Conservation (phyloP, 1,140 invertebrate genomes). For the Pseudomyrmex concolor region DNA sequence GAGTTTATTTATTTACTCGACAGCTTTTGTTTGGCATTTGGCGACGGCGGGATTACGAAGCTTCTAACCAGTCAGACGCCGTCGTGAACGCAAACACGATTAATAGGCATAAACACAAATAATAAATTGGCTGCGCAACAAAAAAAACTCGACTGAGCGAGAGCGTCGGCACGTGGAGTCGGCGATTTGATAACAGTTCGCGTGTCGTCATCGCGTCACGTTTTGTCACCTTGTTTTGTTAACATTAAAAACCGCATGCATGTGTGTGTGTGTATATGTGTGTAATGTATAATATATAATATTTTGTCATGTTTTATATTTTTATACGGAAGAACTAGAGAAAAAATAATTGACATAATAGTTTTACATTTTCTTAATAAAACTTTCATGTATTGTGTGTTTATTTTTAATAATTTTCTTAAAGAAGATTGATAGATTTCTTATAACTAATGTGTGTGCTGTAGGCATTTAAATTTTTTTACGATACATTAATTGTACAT, state of each 20-base stretch:
- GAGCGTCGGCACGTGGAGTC: background rate
- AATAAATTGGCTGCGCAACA: conserved; percentile 71
- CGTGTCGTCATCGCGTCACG: background rate
- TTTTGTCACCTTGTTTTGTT: background rate
- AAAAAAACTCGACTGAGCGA: conserved; percentile 5
- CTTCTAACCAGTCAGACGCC: conserved; percentile 72
- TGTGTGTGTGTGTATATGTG: too few species aligned
- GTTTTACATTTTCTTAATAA: too few species aligned
- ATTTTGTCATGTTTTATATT: too few species aligned
- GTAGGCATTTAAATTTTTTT: too few species aligned
- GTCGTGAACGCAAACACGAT: conserved; percentile 63
- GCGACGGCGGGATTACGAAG: conserved; percentile 71
- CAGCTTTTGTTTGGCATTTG: conserved; percentile 73
- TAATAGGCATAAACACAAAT: conserved; percentile 72
- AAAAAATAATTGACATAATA: too few species aligned
- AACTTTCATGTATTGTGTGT: too few species aligned
- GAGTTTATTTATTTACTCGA: conserved; percentile 68
- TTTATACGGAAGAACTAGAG: too few species aligned
- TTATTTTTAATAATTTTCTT: too few species aligned
- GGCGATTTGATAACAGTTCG: conserved; percentile 4
- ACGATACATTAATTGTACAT: too few species aligned
- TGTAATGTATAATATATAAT: too few species aligned
- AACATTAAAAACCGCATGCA: background rate
- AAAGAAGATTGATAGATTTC: background rate
- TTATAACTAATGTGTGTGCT: too few species aligned